Conservation (phyloP, 1,140 invertebrate genomes). For the Lasaia peninsularis region DNA sequence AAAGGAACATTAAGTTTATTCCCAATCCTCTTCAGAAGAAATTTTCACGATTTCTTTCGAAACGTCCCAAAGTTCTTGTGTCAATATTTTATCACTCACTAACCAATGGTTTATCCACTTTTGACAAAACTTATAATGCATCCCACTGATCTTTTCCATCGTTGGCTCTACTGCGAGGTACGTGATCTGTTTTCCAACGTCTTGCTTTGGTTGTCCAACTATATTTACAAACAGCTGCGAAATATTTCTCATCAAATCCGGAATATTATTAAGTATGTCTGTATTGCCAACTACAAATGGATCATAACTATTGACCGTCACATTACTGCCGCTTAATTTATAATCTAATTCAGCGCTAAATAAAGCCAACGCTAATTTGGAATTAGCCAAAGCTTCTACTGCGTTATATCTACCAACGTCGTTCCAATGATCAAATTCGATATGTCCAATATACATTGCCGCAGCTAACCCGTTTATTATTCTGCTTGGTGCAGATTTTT, state of each 20-base stretch:
- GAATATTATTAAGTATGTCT: conserved; percentile 45
- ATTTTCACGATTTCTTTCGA: conserved; percentile 55
- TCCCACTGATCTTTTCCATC: conserved; percentile 49
- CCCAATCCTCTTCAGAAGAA: conserved; percentile 45
- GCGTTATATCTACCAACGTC: conserved; percentile 68
- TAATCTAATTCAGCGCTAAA: conserved; percentile 81
- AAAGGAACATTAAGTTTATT: conserved; percentile 14
- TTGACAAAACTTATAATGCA: conserved; percentile 62
- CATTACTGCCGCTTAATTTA: conserved; percentile 77
- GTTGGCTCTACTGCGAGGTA: conserved; percentile 48
- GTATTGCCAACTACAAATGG: conserved; percentile 78
- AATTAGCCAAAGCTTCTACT: conserved; percentile 74
- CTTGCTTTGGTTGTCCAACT: conserved; percentile 51
- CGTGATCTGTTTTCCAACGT: conserved; percentile 49
- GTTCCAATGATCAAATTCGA: conserved; percentile 81
- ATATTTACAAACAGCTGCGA: conserved; percentile 46
- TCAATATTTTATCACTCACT: conserved; percentile 36
- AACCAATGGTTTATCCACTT: conserved; percentile 55
- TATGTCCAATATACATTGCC: conserved; percentile 78
- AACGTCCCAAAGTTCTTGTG: conserved; percentile 44
- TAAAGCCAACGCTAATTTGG: conserved; percentile 83
- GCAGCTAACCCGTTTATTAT: conserved; percentile 85
- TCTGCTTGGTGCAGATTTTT: conserved; percentile 77
- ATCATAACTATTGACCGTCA: conserved; percentile 79
- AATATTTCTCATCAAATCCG: conserved; percentile 34